Conservation (phyloP, 2,888 invertebrate species). For the Diploptera punctata region DNA sequence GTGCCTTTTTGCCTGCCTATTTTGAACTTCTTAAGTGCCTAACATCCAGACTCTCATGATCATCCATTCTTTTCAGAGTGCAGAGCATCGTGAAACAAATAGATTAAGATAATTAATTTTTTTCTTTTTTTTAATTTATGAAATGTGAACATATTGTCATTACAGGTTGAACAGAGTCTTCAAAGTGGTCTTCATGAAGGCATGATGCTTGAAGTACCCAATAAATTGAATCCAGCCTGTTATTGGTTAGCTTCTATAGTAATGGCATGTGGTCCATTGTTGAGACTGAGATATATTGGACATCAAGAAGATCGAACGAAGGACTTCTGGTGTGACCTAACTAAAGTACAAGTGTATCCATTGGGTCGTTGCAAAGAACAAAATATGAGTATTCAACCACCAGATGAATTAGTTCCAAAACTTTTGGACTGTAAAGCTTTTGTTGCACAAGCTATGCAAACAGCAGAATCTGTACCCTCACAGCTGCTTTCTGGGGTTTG, state of each 20-base stretch:
- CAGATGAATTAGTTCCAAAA: constrained; percentile 61
- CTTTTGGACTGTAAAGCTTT: constrained; percentile 54
- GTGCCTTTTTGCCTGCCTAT: no score
- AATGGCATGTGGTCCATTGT: constrained; percentile 73
- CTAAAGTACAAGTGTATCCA: constrained; percentile 68
- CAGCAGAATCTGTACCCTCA: constrained; percentile 61
- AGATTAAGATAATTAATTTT: not conserved
- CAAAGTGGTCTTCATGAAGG: constrained; percentile 72
- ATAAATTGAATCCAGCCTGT: constrained; percentile 60
- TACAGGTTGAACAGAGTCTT: constrained; percentile 70
- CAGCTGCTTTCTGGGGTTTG: constrained; percentile 59
- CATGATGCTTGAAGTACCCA: constrained; percentile 73
- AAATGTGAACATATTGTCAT: constrained; percentile 13
- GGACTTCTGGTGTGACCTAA: constrained; percentile 75
- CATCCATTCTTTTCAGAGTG: not conserved
- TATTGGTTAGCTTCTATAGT: constrained; percentile 76
- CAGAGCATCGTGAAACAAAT: not conserved
- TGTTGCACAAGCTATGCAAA: constrained; percentile 44
- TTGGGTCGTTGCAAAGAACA: constrained; percentile 69
- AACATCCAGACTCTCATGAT: no score
- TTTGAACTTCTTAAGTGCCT: no score
- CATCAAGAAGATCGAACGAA: constrained; percentile 58
- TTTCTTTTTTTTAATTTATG: not conserved
- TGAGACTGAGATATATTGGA: constrained; percentile 67
- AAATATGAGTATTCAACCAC: constrained; percentile 63